These are phyloP conservation scores for Loripinus fragilis DNA, from an alignment of 2,888 invertebrate species.

Conservation along the genomic window DNA sequence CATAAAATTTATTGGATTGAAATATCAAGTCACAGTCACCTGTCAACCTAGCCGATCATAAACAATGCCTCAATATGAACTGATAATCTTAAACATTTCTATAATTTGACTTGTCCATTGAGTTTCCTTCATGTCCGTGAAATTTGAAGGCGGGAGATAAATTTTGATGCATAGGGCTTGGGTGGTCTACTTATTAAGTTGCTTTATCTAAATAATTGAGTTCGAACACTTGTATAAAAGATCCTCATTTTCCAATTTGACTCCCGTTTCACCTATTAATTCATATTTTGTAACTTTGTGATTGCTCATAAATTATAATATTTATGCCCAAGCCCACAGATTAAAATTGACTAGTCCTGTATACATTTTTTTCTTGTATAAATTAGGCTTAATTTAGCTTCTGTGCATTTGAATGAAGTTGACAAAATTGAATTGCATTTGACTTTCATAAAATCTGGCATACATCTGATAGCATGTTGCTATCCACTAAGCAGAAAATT, in stretches of 20 bases:
- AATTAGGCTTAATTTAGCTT: neutral
- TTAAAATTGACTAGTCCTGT: constrained; percentile 1
- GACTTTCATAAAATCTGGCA: neutral
- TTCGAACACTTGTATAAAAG: constrained; percentile 1
- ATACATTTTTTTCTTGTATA: neutral
- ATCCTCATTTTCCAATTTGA: neutral
- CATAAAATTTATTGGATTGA: no score
- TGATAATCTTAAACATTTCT: neutral
- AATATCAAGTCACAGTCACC: constrained; percentile 3
- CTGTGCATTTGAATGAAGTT: neutral
- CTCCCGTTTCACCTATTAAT: neutral
- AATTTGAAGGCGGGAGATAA: constrained; percentile 16
- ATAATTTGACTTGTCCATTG: constrained; percentile 9
- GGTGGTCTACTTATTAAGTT: constrained; percentile 1
- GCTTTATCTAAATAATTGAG: constrained; percentile 16
- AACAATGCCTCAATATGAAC: constrained; percentile 1
- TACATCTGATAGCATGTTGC: no score
- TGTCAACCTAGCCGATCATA: neutral
- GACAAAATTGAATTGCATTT: neutral
- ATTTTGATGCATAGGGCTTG: neutral
- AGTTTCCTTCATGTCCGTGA: neutral
- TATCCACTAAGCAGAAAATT: no score
- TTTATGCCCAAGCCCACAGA: neutral
- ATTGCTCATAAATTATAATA: constrained; percentile 11
- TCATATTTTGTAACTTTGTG: constrained; percentile 10